Percentiles rank a stretch among this genome's conserved stretches.
Conservation (phyloP, 2,113 vertebrate genomes). For the Neogobius melanostomus region DNA sequence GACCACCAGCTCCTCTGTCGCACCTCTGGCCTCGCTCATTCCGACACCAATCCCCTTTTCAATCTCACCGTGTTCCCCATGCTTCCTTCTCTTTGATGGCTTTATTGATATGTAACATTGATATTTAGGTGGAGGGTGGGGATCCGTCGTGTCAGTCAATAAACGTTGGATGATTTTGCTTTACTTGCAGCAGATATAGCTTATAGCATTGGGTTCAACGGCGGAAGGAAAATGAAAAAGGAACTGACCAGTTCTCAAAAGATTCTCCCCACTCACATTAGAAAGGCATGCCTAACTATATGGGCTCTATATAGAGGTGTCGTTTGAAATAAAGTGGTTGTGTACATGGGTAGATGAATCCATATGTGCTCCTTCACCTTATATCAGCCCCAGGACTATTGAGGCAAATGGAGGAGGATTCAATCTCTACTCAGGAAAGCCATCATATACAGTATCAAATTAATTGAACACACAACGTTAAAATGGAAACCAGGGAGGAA, state of each 20-base stretch:
- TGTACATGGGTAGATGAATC: constrained; percentile 30
- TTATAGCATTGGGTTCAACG: constrained; percentile 11
- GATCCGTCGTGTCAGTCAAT: constrained; percentile 71
- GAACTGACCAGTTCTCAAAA: constrained; percentile 23
- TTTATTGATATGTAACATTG: constrained; percentile 75
- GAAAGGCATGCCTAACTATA: constrained; percentile 23
- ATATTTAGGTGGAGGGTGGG: constrained; percentile 65
- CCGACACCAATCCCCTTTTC: constrained; percentile 36
- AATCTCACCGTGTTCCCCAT: constrained; percentile 45
- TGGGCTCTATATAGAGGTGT: constrained; percentile 8
- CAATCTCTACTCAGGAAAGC: constrained; percentile 10
- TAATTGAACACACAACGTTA: constrained; percentile 2
- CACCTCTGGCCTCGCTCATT: constrained; percentile 46
- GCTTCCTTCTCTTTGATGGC: constrained; percentile 51
- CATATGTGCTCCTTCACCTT: constrained; percentile 38
- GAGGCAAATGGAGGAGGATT: constrained; percentile 22
- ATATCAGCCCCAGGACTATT: constrained; percentile 19
- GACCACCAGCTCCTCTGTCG: constrained; percentile 50
- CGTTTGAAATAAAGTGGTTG: constrained; percentile 31
- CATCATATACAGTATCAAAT: constrained; percentile 3
- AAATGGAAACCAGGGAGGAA: neutral
- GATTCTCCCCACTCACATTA: constrained; percentile 31
- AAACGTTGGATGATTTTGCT: constrained; percentile 63
- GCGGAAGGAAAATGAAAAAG: neutral
- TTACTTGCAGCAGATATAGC: constrained; percentile 56